A percentile compares a stretch with the other conserved stretches of the same genome.
These are phyloP conservation scores for Xanthia icteritia DNA, from an alignment of 2,888 invertebrate genomes.

Conservation along the genomic window DNA sequence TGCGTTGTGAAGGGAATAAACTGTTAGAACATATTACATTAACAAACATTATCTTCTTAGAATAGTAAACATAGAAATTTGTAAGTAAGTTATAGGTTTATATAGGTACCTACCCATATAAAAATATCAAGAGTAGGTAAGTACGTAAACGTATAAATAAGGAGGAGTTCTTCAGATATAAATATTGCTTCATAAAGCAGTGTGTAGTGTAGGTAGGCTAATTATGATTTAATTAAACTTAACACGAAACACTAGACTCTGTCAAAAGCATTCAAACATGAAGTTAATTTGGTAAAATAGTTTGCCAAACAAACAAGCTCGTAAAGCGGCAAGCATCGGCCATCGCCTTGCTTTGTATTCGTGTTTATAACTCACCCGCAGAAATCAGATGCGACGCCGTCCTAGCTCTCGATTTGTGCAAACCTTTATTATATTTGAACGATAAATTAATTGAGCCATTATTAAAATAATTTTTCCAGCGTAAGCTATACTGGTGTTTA, in stretches of 20 bases:
- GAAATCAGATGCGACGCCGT: conserved; percentile 21
- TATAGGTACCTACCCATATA: background rate
- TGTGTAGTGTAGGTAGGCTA: conserved; percentile 11
- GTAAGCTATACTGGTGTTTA: conserved; percentile 1
- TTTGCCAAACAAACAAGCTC: conserved; percentile 55
- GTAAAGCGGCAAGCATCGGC: conserved; percentile 32
- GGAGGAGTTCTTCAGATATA: conserved; percentile 10
- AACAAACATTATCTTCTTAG: conserved; percentile 35
- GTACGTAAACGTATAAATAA: background rate
- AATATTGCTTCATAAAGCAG: conserved; percentile 21
- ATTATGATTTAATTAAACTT: conserved; percentile 54
- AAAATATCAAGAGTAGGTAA: background rate
- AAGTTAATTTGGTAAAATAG: conserved; percentile 60
- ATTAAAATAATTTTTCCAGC: conserved; percentile 6
- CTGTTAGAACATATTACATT: conserved; percentile 30
- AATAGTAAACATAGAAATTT: conserved; percentile 28
- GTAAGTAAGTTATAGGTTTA: conserved; percentile 1
- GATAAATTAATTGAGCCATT: conserved; percentile 30
- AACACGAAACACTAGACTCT: conserved; percentile 41
- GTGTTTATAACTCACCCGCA: conserved; percentile 18
- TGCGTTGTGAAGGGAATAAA: conserved; percentile 59
- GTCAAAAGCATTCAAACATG: conserved; percentile 59
- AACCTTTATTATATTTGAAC: conserved; percentile 28
- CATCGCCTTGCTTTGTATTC: conserved; percentile 49
- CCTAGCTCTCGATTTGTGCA: background rate